Conservation (phyloP, 2,888 invertebrate species). For the Pseudolycoriella hygida region DNA sequence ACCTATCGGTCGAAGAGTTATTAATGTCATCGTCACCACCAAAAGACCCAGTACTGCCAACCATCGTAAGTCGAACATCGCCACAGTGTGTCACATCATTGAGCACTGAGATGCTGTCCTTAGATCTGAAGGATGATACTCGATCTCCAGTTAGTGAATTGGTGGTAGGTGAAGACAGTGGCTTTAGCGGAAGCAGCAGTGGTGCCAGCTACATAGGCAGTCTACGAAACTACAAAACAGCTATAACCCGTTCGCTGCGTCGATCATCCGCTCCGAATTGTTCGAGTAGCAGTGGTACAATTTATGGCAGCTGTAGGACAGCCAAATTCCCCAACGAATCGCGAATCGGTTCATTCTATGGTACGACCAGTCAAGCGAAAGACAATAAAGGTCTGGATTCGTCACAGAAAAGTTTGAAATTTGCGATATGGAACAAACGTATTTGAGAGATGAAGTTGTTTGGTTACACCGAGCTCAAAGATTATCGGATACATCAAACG, state of each 20-base stretch:
- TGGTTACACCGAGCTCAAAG: neutral
- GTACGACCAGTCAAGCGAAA: neutral
- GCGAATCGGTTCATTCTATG: neutral
- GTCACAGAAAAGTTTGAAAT: conserved; percentile 5
- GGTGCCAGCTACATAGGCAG: conserved; percentile 67
- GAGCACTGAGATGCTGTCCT: conserved; percentile 25
- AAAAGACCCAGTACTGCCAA: conserved; percentile 1
- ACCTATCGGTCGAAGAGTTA: conserved; percentile 76
- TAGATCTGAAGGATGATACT: conserved; percentile 26
- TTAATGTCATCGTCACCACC: conserved; percentile 54
- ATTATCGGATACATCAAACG: neutral
- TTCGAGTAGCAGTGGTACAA: conserved; percentile 2
- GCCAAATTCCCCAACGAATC: conserved; percentile 4
- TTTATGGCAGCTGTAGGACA: conserved; percentile 7
- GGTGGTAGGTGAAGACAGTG: conserved; percentile 37
- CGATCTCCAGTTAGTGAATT: conserved; percentile 7
- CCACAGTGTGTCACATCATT: conserved; percentile 24
- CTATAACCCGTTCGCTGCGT: conserved; percentile 7
- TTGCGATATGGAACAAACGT: conserved; percentile 6
- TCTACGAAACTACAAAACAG: conserved; percentile 35
- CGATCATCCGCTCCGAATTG: conserved; percentile 8
- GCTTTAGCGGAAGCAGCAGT: conserved; percentile 57
- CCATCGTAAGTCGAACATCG: conserved; percentile 13
- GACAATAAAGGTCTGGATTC: conserved; percentile 1
- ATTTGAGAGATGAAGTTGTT: conserved; percentile 5